These are phyloP conservation scores for Theretra japonica DNA, from an alignment of 2,888 invertebrate species.

Conservation along the genomic window DNA sequence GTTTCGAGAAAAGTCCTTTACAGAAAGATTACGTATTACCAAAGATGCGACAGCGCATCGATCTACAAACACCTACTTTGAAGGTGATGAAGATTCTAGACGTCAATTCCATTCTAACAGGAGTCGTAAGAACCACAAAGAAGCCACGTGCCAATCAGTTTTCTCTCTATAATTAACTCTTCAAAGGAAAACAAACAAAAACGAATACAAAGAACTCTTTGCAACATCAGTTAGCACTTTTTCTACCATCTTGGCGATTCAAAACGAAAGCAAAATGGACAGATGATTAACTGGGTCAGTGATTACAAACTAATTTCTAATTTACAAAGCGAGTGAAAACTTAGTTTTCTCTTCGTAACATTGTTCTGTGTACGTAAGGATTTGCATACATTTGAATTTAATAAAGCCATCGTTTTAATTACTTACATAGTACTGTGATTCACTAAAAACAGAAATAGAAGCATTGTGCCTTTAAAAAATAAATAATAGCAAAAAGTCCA, in stretches of 20 bases:
- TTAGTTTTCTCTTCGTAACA: neutral
- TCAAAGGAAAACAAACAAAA: neutral
- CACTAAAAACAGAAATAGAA: too few relatives aligned
- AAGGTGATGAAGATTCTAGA: too few relatives aligned
- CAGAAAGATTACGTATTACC: too few relatives aligned
- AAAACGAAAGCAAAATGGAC: slow-evolving; percentile 19
- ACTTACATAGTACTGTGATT: too few relatives aligned
- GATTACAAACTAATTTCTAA: slow-evolving; percentile 14
- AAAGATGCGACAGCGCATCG: too few relatives aligned
- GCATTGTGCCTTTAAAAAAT: too few relatives aligned
- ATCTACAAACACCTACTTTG: too few relatives aligned
- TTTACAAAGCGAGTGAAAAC: slow-evolving; percentile 9
- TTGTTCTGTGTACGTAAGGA: neutral
- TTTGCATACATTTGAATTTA: neutral
- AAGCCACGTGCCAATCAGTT: too few relatives aligned
- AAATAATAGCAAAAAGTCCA: too few relatives aligned
- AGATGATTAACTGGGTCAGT: slow-evolving; percentile 22
- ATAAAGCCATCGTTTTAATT: neutral
- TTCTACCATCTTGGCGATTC: neutral
- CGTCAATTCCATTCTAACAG: too few relatives aligned
- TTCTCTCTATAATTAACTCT: neutral
- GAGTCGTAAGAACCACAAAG: too few relatives aligned
- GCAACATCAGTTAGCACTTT: slow-evolving; percentile 1
- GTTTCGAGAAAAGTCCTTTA: too few relatives aligned
- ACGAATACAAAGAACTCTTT: neutral